A percentile compares a stretch with the other conserved stretches of the same genome.
These are phyloP conservation scores for Sericinus montela DNA, from an alignment of 2,888 invertebrate genomes.

Conservation along the genomic window DNA sequence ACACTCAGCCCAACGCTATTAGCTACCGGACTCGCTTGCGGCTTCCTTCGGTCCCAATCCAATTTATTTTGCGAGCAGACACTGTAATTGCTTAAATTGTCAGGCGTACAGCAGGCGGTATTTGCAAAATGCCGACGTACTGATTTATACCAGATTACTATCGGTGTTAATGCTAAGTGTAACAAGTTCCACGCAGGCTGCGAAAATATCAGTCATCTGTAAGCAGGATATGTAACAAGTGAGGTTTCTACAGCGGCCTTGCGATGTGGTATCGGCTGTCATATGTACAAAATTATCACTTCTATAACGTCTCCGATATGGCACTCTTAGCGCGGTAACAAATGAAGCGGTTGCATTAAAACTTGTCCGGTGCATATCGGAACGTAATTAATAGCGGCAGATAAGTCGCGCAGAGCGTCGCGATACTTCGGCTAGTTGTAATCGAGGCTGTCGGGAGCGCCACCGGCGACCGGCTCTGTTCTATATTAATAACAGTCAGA, in stretches of 20 bases:
- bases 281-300: constrained; percentile 63
- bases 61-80: constrained; percentile 71
- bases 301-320: constrained; percentile 65
- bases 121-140: constrained; percentile 52
- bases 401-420: constrained; percentile 64
- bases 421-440: constrained; percentile 48
- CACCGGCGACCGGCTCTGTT: constrained; percentile 52
- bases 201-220: constrained; percentile 50
- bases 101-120: constrained; percentile 32
- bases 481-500: constrained; percentile 74
- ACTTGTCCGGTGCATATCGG: constrained; percentile 73
- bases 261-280: constrained; percentile 47
- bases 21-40: constrained; percentile 56
- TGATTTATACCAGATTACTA: constrained; percentile 59
- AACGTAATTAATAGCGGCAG: constrained; percentile 73
- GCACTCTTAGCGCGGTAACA: constrained; percentile 65
- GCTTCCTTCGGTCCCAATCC: constrained; percentile 62
- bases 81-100: constrained; percentile 56
- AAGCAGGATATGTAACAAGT: constrained; percentile 24
- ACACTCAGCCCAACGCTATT: constrained; percentile 66
- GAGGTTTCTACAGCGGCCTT: constrained; percentile 7
- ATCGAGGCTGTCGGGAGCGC: constrained; percentile 64
- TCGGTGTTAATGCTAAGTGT: constrained; percentile 49
- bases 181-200: constrained; percentile 39
- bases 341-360: constrained; percentile 79